phyloP scores from a whole-genome alignment of 2,888 invertebrate species.

The Pseudococcus viburni region DNA sequence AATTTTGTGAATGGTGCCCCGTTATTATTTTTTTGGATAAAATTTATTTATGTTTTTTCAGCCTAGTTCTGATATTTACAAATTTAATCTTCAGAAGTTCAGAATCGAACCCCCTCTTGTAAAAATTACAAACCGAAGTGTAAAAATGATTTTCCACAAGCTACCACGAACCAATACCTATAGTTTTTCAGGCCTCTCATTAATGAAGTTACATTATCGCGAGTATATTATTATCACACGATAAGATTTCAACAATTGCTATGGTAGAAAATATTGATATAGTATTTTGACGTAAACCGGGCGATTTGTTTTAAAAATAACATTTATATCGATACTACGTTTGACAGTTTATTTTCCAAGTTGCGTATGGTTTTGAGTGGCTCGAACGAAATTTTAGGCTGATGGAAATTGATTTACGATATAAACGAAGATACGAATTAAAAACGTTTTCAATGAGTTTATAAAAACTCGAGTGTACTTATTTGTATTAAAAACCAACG shows the following conservation, averaged over 20 bases:
- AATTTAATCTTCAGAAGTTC: background rate
- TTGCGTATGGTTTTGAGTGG: constrained; percentile 12
- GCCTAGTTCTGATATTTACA: background rate
- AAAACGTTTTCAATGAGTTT: constrained; percentile 8
- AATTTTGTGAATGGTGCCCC: too few species aligned
- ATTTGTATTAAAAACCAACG: background rate
- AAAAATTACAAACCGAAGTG: too few species aligned
- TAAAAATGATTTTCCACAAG: background rate
- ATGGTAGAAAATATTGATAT: constrained; percentile 1
- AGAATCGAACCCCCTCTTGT: background rate
- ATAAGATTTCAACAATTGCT: constrained; percentile 21
- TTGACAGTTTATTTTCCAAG: constrained; percentile 26
- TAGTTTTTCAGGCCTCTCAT: constrained; percentile 3
- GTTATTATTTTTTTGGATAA: too few species aligned
- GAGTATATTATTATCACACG: constrained; percentile 1
- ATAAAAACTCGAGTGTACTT: constrained; percentile 10
- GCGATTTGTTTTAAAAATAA: constrained; percentile 40
- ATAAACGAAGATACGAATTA: background rate
- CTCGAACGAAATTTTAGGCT: background rate
- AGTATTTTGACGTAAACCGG: background rate
- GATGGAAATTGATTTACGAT: constrained; percentile 15
- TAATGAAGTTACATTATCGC: constrained; percentile 3
- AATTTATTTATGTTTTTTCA: too few species aligned
- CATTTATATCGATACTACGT: constrained; percentile 4
- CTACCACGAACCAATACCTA: background rate